Evolutionary conservation across 2,797 vertebrate genomes (phyloP), one percentile per base, ranked within the genome.

Genomic region (Lepus townsendii): DNA sequence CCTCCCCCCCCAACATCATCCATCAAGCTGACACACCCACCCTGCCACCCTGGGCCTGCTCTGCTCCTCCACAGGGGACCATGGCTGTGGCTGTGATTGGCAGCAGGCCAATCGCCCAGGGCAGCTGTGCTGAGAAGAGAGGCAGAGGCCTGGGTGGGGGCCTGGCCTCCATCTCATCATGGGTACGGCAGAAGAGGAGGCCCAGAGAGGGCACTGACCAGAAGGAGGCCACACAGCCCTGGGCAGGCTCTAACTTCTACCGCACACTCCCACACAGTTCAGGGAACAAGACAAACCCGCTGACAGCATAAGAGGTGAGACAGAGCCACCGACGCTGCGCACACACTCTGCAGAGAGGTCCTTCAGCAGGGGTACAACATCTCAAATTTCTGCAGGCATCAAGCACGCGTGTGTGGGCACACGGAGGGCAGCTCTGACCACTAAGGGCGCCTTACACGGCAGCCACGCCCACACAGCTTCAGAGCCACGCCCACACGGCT

Each of bases 261-360:
- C 19, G 0, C 8, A 17, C 14, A 38, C 35, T 52, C 71, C 63
- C 38, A 1, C 16, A 50, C 50, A 63, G 27, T 20, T 78, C 19
- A 52, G 69, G 30, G 82, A 69, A 73, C 69, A 38, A 71, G 80
- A 30, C 4, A 73, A 62, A 60, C 5, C 5, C 20, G 2, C 0
- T 1, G 26, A 69, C 17, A 3, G 30, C 5, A 2, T 1, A 20
- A 5, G 30, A 26, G 26, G 47, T 4, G 77, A 76, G 52, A 19
- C 10, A 0, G 0, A 0, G 30, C 11, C 27, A 26, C 4, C 0
- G 24, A 50, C 54, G 54, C 38, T 57, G 32, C 27, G 38, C 50
- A 57, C 11, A 22, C 27, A 3, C 27, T 72, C 52, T 20, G 26
- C 20, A 69, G 85, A 24, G 78, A 60, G 3, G 22, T 42, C 0